phyloP scores from a whole-genome alignment of 2,888 invertebrate species.

The Callosobruchus maculatus region DNA sequence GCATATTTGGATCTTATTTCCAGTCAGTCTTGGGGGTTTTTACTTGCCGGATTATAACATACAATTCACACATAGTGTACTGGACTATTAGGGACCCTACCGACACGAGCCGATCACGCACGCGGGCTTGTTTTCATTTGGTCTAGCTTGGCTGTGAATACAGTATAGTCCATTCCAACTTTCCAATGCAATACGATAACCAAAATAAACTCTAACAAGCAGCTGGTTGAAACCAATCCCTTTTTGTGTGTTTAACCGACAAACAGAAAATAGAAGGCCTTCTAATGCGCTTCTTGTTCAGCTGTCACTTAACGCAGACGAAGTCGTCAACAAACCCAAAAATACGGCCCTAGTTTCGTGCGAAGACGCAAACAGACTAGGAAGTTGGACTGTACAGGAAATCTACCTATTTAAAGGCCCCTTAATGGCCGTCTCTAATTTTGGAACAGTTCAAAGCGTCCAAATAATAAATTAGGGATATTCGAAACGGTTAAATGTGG shows the following conservation, averaged over 20 bases:
- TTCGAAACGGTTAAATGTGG: slow-evolving; percentile 4
- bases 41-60: no score
- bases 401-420: slow-evolving; percentile 16
- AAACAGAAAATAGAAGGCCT: not conserved
- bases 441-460: slow-evolving; percentile 15
- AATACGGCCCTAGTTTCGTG: slow-evolving; percentile 1
- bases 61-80: no score
- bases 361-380: slow-evolving; percentile 9
- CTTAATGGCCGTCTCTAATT: slow-evolving; percentile 12
- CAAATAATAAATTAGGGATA: slow-evolving; percentile 13
- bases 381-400: slow-evolving; percentile 9
- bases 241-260: not conserved
- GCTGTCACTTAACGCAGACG: not conserved
- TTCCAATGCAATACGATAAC: no score
- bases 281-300: not conserved
- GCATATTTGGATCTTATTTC: no score
- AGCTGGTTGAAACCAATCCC: not conserved
- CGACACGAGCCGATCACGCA: no score
- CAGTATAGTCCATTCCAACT: no score
- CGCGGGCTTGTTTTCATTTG: no score
- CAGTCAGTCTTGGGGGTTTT: no score
- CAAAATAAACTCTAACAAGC: no score
- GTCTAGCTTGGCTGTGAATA: no score
- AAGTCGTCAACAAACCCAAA: slow-evolving; percentile 1
- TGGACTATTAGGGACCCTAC: no score